These are phyloP conservation scores for Zoanthus sansibaricus DNA, from an alignment of 92 coral and sea anemone species.

Conservation along the genomic window DNA sequence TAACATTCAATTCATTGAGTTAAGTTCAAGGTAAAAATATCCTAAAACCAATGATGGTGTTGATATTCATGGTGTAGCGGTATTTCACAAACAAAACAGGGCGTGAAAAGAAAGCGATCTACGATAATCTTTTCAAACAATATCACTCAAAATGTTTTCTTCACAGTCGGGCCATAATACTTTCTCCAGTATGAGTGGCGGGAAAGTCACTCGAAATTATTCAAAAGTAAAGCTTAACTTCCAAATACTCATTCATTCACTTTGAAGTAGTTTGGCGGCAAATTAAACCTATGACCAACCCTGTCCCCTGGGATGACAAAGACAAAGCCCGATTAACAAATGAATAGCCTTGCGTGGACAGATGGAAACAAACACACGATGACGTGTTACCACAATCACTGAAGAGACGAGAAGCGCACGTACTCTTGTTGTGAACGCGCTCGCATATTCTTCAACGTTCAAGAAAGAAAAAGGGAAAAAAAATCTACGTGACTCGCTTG, in stretches of 20 bases:
- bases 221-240: slow-evolving; percentile 39
- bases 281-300: slow-evolving; percentile 85
- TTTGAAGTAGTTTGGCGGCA: slow-evolving; percentile 81
- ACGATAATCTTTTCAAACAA: background rate
- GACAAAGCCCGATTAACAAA: slow-evolving; percentile 83
- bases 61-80: slow-evolving; percentile 28
- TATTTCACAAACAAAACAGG: slow-evolving; percentile 28
- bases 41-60: background rate
- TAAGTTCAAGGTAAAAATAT: background rate
- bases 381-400: slow-evolving; percentile 43
- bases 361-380: slow-evolving; percentile 67
- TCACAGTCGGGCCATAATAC: background rate
- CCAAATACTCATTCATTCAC: slow-evolving; percentile 68
- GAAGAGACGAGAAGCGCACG: slow-evolving; percentile 31
- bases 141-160: slow-evolving; percentile 14
- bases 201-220: slow-evolving; percentile 28
- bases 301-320: slow-evolving; percentile 85
- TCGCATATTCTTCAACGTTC: slow-evolving; percentile 61
- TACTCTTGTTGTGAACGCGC: background rate
- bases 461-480: background rate
- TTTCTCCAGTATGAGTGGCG: slow-evolving; percentile 10
- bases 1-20: background rate
- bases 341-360: slow-evolving; percentile 64
- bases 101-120: slow-evolving; percentile 5
- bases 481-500: background rate